These are phyloP conservation scores for Erebia epiphron DNA, from an alignment of 2,888 invertebrate species.

Conservation along the genomic window DNA sequence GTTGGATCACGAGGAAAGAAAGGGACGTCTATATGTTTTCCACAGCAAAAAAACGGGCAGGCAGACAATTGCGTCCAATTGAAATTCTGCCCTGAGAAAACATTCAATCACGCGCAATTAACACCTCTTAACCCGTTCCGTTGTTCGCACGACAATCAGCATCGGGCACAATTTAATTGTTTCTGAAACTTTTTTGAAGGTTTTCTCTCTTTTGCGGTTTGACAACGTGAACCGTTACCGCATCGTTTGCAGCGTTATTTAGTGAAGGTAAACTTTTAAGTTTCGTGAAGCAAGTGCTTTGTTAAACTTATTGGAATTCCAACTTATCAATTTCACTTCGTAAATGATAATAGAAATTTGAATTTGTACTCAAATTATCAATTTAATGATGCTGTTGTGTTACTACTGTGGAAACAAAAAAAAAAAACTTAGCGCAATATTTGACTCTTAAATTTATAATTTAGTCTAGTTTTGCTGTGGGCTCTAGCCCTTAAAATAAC, in stretches of 20 bases:
- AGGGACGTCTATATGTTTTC: slow-evolving; percentile 29
- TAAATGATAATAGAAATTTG: no score
- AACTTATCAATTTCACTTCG: background rate
- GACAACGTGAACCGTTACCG: slow-evolving; percentile 13
- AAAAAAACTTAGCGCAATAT: no score
- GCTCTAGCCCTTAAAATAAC: no score
- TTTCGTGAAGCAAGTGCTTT: no score
- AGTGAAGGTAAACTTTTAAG: no score
- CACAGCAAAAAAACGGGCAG: slow-evolving; percentile 53
- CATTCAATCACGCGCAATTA: slow-evolving; percentile 84
- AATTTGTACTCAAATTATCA: no score
- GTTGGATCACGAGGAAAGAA: slow-evolving; percentile 2
- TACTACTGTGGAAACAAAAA: no score
- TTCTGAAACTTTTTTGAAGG: slow-evolving; percentile 40
- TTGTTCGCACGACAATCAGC: slow-evolving; percentile 81
- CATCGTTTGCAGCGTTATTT: slow-evolving; percentile 18
- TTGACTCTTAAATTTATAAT: no score
- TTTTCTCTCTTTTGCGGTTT: slow-evolving; percentile 29
- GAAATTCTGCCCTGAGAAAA: slow-evolving; percentile 72
- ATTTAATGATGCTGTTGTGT: no score
- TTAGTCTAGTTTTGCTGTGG: no score
- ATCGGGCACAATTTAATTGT: slow-evolving; percentile 74
- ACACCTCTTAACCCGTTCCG: slow-evolving; percentile 82
- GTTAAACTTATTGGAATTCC: background rate
- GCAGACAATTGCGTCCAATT: slow-evolving; percentile 67